Evolutionary conservation across 2,113 vertebrate species (phyloP).

Genomic region (Narcine bancroftii): DNA sequence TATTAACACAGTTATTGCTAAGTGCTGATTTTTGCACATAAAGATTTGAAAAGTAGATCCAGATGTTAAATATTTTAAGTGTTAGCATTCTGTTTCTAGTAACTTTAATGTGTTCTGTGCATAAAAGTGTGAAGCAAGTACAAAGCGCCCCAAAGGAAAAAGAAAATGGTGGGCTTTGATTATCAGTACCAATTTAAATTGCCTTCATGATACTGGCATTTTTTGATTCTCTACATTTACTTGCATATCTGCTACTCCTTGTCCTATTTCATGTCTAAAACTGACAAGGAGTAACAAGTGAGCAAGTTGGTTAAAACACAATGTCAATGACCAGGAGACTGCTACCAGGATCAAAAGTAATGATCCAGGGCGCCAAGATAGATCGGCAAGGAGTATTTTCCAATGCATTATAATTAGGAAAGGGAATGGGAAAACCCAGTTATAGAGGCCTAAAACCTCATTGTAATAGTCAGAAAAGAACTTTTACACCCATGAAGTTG

Average conservation of each 20-base stretch:
- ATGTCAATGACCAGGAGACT: neutral
- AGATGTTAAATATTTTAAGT: neutral
- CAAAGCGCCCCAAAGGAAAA: neutral
- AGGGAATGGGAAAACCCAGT: neutral
- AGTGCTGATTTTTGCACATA: neutral
- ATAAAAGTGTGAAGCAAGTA: neutral
- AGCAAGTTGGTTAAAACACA: neutral
- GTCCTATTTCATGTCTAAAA: neutral
- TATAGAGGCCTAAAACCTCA: neutral
- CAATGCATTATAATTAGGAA: neutral
- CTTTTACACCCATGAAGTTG: neutral
- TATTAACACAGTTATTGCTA: constrained; percentile 12
- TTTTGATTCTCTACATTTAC: neutral
- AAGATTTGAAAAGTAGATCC: constrained; percentile 10
- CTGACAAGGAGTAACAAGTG: neutral
- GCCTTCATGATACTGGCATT: too few species aligned
- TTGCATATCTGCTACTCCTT: too few species aligned
- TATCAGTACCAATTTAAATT: neutral
- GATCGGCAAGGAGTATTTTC: too few species aligned
- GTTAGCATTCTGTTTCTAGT: neutral
- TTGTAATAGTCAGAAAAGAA: neutral
- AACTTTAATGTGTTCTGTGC: neutral
- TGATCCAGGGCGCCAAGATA: neutral
- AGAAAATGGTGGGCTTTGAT: neutral
- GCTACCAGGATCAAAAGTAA: neutral